These are phyloP conservation scores for Orycteropus afer DNA, from an alignment of 2,113 vertebrate species.

Conservation along the genomic window DNA sequence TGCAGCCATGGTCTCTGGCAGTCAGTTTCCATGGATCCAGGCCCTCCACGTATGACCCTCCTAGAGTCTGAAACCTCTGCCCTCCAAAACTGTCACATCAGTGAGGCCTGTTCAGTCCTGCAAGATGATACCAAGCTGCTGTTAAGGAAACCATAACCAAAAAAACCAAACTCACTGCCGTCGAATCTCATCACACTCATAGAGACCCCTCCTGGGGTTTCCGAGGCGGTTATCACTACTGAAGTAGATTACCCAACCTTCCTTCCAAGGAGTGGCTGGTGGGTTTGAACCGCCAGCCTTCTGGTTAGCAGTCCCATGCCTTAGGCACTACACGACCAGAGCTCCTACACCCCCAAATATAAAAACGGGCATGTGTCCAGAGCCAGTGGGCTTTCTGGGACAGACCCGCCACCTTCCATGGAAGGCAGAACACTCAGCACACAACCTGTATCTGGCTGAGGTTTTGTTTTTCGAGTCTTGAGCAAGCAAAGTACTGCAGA, in stretches of 20 bases:
- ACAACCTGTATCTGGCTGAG: not conserved
- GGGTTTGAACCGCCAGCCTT: no score
- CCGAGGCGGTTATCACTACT: no score
- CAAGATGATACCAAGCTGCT: not conserved
- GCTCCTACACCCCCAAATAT: not conserved
- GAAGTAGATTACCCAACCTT: no score
- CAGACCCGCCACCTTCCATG: accelerated
- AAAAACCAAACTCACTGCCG: no score
- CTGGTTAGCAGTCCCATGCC: no score
- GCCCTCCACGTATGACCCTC: not conserved
- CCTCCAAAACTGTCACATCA: not conserved
- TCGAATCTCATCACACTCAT: no score
- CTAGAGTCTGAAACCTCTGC: not conserved
- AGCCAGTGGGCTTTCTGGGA: not conserved
- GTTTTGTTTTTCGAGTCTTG: not conserved
- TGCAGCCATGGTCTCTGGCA: no score
- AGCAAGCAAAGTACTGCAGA: not conserved
- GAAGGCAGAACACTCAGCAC: not conserved
- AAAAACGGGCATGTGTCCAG: not conserved
- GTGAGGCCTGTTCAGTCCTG: not conserved
- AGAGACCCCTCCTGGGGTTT: no score
- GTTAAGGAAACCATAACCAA: no score
- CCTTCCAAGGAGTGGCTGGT: no score
- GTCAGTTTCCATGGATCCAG: not conserved
- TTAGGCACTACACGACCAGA: no score